Evolutionary conservation across 2,797 vertebrate genomes (phyloP).

Genomic region (Pelochelys cantorii): DNA sequence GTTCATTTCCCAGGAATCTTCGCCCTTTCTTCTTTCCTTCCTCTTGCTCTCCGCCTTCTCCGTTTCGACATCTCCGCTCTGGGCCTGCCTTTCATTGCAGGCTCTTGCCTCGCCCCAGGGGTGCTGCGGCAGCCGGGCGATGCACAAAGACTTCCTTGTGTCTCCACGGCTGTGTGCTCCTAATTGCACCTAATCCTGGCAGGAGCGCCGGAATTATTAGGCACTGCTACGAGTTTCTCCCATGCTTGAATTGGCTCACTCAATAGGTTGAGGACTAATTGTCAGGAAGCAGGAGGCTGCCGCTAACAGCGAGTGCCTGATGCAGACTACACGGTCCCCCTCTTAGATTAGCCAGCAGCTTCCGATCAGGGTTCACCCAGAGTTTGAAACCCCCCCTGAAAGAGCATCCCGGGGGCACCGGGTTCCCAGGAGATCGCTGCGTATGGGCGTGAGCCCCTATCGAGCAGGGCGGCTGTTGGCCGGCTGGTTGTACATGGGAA

Average conservation of each 20-base stretch:
- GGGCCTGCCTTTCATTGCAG: neutral
- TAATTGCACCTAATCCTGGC: neutral
- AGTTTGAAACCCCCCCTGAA: neutral
- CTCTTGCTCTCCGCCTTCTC: neutral
- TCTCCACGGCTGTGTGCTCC: neutral
- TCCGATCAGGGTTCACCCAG: neutral
- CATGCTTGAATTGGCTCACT: neutral
- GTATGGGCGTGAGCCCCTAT: too few relatives aligned
- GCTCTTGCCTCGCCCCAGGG: neutral
- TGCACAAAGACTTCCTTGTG: accelerated
- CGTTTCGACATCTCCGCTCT: neutral
- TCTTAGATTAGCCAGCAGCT: neutral
- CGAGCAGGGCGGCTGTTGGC: too few relatives aligned
- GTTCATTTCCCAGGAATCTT: neutral
- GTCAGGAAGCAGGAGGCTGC: neutral
- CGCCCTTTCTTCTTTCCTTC: neutral
- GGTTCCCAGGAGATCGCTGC: neutral
- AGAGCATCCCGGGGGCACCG: neutral
- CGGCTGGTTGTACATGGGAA: neutral
- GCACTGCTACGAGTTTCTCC: neutral
- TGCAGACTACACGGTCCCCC: neutral
- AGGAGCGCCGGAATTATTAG: neutral
- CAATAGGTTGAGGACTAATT: neutral
- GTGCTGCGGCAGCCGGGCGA: accelerated
- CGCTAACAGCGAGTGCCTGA: neutral